Base-by-base conservation (phyloP, 2,113 vertebrate genomes). In the Labeo catla region DNA sequence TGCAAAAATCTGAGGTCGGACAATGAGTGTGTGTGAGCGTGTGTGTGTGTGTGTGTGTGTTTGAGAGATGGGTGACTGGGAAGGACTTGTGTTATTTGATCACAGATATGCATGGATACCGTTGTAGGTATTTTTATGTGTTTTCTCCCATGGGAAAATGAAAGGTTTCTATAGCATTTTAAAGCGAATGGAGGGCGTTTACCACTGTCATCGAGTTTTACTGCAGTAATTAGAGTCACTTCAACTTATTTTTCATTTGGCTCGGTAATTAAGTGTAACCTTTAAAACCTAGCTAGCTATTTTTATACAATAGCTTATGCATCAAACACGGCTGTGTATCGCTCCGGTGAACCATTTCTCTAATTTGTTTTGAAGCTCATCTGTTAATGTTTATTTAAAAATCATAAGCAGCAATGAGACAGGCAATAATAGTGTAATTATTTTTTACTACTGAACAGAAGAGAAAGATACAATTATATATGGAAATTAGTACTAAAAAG, bases 71-170 rank as follows among this genome's bases (percentile, higher is more conserved):
- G 87, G 88, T 49, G 66, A 66, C 16, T 79, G 54, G 54, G 66
- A 86, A 87, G 85, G 84, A 79, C 82, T 89, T 88, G 90, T 84
- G 72, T 86, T 89, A 77, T 86, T 68, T 90, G 74, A 92, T 94
- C 94, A 94, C 94, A 91, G 92, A 93, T 94, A 95, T 95, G 94
- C 94, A 95, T 95, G 94, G 93, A 95, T 95, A 95, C 94, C 94
- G 93, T 94, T 95, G 61, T 95, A 95, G 94, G 94, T 95, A 95
- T 95, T 93, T 92, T 86, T 92, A 91, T 45, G 90, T 92, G 91
- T 94, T 93, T 93, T 90, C 92, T 92, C 91, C 91, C 49, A 70
- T 86, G 73, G 74, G 73, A 89, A 85, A 87, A 81, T 54, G n/a
- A 86, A 84, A 70, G n/a, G 54, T 73, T 49, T 78, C 59, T 65